Conservation (phyloP, 2,888 invertebrate species). For the Caenorhabditis auriculariae region DNA sequence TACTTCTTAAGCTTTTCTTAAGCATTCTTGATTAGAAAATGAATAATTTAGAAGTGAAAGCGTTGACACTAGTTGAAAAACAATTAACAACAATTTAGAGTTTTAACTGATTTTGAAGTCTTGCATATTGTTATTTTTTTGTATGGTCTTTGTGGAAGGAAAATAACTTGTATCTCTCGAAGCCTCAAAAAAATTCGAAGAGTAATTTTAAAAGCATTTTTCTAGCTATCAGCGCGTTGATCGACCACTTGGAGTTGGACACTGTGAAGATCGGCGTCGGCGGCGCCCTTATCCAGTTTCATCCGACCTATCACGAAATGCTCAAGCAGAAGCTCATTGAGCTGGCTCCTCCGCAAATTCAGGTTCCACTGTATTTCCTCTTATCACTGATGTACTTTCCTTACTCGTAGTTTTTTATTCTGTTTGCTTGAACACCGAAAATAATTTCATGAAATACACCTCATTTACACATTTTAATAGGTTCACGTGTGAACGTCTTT, state of each 20-base stretch:
- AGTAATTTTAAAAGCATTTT: not conserved
- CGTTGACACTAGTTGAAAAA: too few species aligned
- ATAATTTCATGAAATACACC: not conserved
- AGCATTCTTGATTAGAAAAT: too few species aligned
- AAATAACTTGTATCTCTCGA: not conserved
- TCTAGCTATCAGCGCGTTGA: conserved; percentile 59
- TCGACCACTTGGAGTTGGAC: conserved; percentile 52
- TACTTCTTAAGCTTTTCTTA: too few species aligned
- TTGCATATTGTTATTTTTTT: too few species aligned
- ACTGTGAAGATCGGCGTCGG: conserved; percentile 62
- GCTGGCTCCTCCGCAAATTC: too few species aligned
- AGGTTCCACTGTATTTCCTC: too few species aligned
- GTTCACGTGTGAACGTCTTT: not conserved
- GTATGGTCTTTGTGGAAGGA: not conserved
- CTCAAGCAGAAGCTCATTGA: conserved; percentile 52
- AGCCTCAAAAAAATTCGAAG: not conserved
- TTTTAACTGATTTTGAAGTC: too few species aligned
- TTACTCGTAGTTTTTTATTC: too few species aligned
- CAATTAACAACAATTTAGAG: too few species aligned
- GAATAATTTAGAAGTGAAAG: too few species aligned
- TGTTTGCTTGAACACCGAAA: not conserved
- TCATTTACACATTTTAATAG: too few species aligned
- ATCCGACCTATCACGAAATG: conserved; percentile 61
- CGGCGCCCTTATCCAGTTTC: conserved; percentile 63
- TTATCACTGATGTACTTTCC: too few species aligned